phyloP scores from a whole-genome alignment of 2,113 vertebrate genomes.

The Prunella fulvescens region DNA sequence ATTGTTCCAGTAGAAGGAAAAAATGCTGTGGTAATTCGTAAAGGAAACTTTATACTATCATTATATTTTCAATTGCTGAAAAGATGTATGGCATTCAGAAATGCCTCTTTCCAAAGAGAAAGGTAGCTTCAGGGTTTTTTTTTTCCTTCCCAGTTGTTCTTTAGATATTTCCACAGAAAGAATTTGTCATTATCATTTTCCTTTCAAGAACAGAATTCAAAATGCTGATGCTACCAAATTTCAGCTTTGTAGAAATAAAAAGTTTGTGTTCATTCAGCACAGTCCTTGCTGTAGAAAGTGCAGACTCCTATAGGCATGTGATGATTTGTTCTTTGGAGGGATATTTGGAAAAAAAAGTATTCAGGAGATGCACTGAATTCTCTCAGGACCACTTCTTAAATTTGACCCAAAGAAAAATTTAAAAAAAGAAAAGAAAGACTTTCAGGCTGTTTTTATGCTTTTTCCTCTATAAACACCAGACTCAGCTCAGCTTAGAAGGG shows the following conservation, averaged over 20 bases:
- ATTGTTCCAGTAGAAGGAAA: background rate
- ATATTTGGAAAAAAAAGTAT: background rate
- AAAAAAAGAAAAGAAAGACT: background rate
- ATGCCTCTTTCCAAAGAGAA: conserved; percentile 16
- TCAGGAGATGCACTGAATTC: background rate
- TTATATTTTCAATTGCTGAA: conserved; percentile 27
- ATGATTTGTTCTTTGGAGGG: background rate
- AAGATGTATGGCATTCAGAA: conserved; percentile 32
- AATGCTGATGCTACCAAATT: conserved; percentile 16
- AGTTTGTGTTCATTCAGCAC: background rate
- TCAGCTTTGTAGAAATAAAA: conserved; percentile 20
- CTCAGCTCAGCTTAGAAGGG: background rate
- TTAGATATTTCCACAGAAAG: conserved; percentile 34
- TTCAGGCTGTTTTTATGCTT: background rate
- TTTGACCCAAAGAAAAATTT: background rate
- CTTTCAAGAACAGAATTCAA: conserved; percentile 12
- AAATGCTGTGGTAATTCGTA: background rate
- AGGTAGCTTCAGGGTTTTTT: background rate
- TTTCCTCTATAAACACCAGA: background rate
- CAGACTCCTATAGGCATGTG: background rate
- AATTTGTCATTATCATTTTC: conserved; percentile 32
- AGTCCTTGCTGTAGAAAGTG: conserved; percentile 17
- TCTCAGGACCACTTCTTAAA: background rate
- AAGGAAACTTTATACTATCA: conserved; percentile 22
- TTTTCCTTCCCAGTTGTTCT: background rate